These are phyloP conservation scores for Alviniconcha marisindica DNA, from an alignment of 1,140 invertebrate species.

Conservation along the genomic window DNA sequence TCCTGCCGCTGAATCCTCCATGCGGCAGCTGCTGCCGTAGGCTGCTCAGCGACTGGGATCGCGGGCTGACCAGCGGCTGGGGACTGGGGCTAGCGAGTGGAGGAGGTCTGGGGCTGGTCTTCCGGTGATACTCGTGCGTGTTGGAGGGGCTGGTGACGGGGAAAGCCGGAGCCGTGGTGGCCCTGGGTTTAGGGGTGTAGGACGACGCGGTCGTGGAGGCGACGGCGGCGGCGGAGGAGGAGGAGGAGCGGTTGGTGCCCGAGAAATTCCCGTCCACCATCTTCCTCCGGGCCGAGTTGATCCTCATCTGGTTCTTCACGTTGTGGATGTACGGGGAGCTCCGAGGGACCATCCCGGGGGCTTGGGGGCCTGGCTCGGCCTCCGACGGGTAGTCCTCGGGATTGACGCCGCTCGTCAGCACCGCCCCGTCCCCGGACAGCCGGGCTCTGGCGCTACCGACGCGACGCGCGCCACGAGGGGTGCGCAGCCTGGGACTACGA, in stretches of 20 bases:
- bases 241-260: neutral
- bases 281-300: neutral
- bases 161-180: constrained; percentile 25
- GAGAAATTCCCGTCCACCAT: neutral
- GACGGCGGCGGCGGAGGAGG: no score
- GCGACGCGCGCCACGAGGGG: neutral
- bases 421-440: neutral
- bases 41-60: neutral
- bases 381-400: neutral
- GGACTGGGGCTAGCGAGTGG: neutral
- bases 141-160: constrained; percentile 27
- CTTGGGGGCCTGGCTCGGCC: neutral
- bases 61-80: neutral
- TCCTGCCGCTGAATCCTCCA: neutral
- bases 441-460: neutral
- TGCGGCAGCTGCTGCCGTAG: neutral
- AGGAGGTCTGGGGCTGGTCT: neutral
- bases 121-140: neutral
- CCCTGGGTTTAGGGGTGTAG: constrained; percentile 12
- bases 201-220: neutral
- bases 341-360: constrained; percentile 24
- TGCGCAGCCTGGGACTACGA: constrained; percentile 5
- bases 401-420: neutral
- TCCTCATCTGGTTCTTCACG: constrained; percentile 7
- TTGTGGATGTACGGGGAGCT: constrained; percentile 39